A percentile compares a stretch with the other conserved stretches of the same genome.
These are phyloP conservation scores for Oenanthe oenanthe DNA, from an alignment of 2,113 vertebrate species.

Conservation along the genomic window DNA sequence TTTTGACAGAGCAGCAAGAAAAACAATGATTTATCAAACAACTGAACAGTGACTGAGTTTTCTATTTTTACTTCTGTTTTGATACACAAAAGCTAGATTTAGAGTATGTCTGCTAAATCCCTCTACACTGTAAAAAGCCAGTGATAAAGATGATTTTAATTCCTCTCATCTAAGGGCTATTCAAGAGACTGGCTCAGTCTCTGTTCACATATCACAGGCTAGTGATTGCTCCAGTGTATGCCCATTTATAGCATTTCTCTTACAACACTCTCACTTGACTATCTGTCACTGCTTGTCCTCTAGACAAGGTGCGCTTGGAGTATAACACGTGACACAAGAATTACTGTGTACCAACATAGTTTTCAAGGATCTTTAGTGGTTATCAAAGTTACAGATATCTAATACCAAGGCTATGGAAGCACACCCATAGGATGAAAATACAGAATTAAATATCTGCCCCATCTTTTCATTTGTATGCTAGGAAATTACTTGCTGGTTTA, in stretches of 20 bases:
- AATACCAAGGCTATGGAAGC: neutral
- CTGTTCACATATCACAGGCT: neutral
- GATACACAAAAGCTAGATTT: neutral
- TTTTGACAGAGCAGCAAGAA: constrained; percentile 16
- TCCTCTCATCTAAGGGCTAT: neutral
- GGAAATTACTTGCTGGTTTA: neutral
- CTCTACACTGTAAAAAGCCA: neutral
- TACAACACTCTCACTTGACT: neutral
- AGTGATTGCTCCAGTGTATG: neutral
- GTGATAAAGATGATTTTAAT: neutral
- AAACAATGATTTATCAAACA: neutral
- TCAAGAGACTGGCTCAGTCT: neutral
- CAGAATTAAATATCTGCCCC: neutral
- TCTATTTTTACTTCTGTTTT: constrained; percentile 26
- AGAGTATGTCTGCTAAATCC: neutral
- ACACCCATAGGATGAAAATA: neutral
- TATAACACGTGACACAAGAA: neutral
- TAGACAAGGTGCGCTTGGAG: neutral
- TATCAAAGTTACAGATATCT: neutral
- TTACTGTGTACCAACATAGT: neutral
- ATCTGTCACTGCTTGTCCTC: neutral
- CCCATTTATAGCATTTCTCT: constrained; percentile 14
- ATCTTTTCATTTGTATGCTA: neutral
- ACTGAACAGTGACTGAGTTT: neutral
- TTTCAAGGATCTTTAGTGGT: neutral